Base-by-base conservation (phyloP, 1,140 invertebrate genomes). In the Drosophila biarmipes region DNA sequence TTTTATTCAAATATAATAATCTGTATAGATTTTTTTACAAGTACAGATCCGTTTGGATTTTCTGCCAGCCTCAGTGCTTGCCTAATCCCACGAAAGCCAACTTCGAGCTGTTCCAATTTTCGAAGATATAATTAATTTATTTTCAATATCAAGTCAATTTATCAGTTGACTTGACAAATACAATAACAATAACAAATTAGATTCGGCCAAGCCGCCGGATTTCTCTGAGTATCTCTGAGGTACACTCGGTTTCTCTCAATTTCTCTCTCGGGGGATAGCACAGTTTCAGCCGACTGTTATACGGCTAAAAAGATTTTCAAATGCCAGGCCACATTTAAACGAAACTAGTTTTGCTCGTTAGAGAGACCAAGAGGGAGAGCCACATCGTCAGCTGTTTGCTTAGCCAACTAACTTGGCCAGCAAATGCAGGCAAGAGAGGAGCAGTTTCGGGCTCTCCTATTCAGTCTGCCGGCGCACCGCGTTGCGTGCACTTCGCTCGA, bases 141-240 rank as follows among this genome's bases (percentile, higher is more conserved):
- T 77, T 90, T 90, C 84, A 89, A 89, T 89, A 89, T 89, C 84
- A 89, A 84, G 64, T 77, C 85, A 90, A 90, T 89, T 89, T 84
- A 89, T 89, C 84, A 84, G 85, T 84, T 84, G 84, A 90, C 75
- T 89, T 90, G 84, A 84, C 79, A 89, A 89, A 80, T 56, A 89
- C 79, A 87, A 87, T 77, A 73, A 84, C 56, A 62, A 82, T 67
- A 75, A 82, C 82, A 87, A 89, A 87, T 87, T 82, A 49, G 51
- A 7, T 43, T 40, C 51, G 27, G 38, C 53, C 58, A 42, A 51
- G 21, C 51, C 52, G 34, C 49, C 58, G 11, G 2, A 51, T 21
- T 46, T 46, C 52, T 37, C 42, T 38, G 12, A 10, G 3, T 31
- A 31, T 10, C n/a, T 40, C 31, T 59, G 35, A 14, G 31, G 15